Base-by-base conservation (phyloP, 2,797 vertebrate genomes). In the Benthosema pterotum region DNA sequence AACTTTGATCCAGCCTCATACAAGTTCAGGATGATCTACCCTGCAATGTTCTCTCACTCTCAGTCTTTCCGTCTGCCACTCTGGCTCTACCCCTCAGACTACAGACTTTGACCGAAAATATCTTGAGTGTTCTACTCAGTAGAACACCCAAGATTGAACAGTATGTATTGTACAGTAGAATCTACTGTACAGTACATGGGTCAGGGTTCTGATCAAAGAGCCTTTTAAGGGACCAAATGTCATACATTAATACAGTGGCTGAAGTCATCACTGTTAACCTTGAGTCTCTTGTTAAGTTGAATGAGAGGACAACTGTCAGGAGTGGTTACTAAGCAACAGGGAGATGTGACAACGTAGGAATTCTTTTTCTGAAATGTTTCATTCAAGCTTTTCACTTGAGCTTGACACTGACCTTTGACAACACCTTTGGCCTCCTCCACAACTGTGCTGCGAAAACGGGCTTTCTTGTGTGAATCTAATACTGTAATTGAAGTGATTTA, bases 271-370 rank as follows among this genome's bases (percentile, higher is more conserved):
- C 45, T 46, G 42, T 46, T 15, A 48, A 46, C 43, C 18, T 22
- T 15, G 18, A 45, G 42, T 46, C 12, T 52, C 17, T 19, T 52
- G 18, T 52, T 13, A n/a, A 25, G 28, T 59, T 11, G 16, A 59
- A 11, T 45, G 19, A 18, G 42, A 32, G 57, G 45, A 14, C n/a
- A 13, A 8, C 11, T 13, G 15, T 57, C 17, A 17, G 42, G 45
- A 48, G 19, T 19, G 22, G 57, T 32, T 59, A 59, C 56, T 7
- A 48, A 48, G 57, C 57, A 59, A 17, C 57, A 25, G 18, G 12
- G 14, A 52, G 9, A 28, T 15, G 50, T 12, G 11, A 15, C 55
- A 57, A 18, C 49, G 12, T 5, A 12, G n/a, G 8, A 5, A 25
- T 15, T 28, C 13, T 19, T 47, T 19, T 47, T 47, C 11, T 14